These are phyloP conservation scores for Dendronephthya gigantea DNA, from an alignment of 64 coral and sea anemone genomes.

Conservation along the genomic window DNA sequence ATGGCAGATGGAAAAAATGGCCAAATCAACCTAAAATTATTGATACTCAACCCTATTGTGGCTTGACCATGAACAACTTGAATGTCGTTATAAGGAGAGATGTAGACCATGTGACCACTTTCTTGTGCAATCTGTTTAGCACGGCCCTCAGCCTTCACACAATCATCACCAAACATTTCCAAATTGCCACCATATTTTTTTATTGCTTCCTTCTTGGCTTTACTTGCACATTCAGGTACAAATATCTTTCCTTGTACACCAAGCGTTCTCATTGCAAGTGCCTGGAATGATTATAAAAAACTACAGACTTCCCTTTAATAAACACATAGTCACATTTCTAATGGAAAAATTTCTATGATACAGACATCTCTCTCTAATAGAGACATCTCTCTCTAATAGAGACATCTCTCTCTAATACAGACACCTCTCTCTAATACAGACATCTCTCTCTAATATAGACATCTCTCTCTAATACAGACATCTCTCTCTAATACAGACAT, in stretches of 20 bases:
- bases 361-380: too few species aligned
- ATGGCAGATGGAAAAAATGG: too few species aligned
- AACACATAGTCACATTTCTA: too few species aligned
- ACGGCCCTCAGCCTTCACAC: conserved; percentile 53
- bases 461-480: too few species aligned
- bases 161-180: conserved; percentile 45
- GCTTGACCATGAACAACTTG: conserved; percentile 66
- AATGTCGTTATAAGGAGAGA: conserved; percentile 78
- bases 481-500: too few species aligned
- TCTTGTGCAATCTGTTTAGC: conserved; percentile 50
- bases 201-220: conserved; percentile 41
- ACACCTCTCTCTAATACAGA: too few species aligned
- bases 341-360: too few species aligned
- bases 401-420: too few species aligned
- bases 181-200: conserved; percentile 44
- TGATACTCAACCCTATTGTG: conserved; percentile 44
- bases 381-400: too few species aligned
- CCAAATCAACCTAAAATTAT: too few species aligned
- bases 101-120: conserved; percentile 43
- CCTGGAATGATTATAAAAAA: background rate
- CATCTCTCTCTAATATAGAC: too few species aligned
- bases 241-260: conserved; percentile 36
- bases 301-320: too few species aligned
- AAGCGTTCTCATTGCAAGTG: conserved; percentile 44
- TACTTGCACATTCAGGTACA: conserved; percentile 34